Evolutionary conservation across 2,797 vertebrate species (phyloP), one percentile per base, ranked within the genome.

Genomic region (Merluccius polli): DNA sequence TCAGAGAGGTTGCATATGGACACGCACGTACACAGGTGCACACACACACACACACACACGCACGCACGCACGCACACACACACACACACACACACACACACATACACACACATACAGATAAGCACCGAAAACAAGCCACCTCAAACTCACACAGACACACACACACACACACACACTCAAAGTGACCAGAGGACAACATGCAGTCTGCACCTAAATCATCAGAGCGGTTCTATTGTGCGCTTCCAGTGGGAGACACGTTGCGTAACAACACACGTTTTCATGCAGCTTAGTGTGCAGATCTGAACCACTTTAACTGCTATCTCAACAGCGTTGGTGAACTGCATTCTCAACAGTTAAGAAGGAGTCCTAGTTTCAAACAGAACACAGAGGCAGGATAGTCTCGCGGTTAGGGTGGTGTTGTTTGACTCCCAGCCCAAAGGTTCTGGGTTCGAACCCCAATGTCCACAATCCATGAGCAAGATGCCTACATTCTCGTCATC

Each of bases 161-260:
- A 13, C 48, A 72, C 35, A 48, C 75, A 72, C 77, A 71, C 73
- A 44, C 67, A 69, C 73, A 59, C 75, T 63, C 44, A 35, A 33
- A 59, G 48, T 48, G 24, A 41, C 12, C 18, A 41, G 27, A 38
- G 35, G 16, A 36, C 27, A 69, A 30, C 29, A 1, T 77, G 78
- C 83, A 73, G n/a, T n/a, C 36, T 38, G 36, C 36, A 38, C 38
- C 38, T 44, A 13, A 2, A 13, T 15, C 38, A 44, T 44, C 38
- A 44, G 38, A 44, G 38, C 11, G 36, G 36, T 38, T 38, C n/a
- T 15, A 44, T 13, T 52, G 3, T 4, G 16, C 1, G 44, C 16
- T 52, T 21, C 44, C 44, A 21, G 18, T 52, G 44, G 16, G 44
- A 52, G 44, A 3, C 71, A 77, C 1, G 44, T 52, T 52, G 18